These are phyloP conservation scores for Myoxocephalus aenaeus DNA, from an alignment of 2,797 vertebrate species.

Conservation along the genomic window DNA sequence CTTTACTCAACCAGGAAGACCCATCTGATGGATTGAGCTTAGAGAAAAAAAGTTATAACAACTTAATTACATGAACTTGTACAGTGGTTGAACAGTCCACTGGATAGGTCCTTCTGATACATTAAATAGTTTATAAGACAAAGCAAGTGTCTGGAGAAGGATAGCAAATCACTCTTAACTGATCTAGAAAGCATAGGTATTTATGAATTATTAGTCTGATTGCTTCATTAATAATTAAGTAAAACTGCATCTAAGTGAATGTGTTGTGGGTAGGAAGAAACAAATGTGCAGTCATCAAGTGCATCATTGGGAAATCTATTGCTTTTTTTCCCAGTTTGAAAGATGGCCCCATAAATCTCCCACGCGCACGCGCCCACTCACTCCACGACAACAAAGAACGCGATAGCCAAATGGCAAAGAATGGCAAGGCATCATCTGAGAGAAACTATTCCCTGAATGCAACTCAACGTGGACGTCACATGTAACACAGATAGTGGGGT, in stretches of 20 bases:
- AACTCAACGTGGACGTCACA: conserved; percentile 25
- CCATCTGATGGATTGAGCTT: background rate
- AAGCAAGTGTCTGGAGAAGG: background rate
- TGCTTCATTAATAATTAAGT: background rate
- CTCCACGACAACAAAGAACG: conserved; percentile 33
- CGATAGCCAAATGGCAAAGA: conserved; percentile 35
- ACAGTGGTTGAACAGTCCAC: background rate
- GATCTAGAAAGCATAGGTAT: background rate
- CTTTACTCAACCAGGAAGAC: background rate
- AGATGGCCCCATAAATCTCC: background rate
- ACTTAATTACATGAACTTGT: background rate
- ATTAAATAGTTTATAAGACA: background rate
- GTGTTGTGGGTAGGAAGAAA: background rate
- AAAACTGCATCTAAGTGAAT: background rate
- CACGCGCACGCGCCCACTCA: background rate
- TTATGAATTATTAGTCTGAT: background rate
- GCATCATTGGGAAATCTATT: background rate
- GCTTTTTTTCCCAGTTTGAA: conserved; percentile 1
- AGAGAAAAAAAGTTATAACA: background rate
- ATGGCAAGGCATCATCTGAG: conserved; percentile 25
- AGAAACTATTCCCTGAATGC: conserved; percentile 29
- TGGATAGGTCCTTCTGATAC: no score
- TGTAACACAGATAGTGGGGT: conserved; percentile 50
- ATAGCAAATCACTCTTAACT: background rate
- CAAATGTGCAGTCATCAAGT: no score